Evolutionary conservation across 2,113 vertebrate genomes (phyloP).

Genomic region (Myrmecobius fasciatus): DNA sequence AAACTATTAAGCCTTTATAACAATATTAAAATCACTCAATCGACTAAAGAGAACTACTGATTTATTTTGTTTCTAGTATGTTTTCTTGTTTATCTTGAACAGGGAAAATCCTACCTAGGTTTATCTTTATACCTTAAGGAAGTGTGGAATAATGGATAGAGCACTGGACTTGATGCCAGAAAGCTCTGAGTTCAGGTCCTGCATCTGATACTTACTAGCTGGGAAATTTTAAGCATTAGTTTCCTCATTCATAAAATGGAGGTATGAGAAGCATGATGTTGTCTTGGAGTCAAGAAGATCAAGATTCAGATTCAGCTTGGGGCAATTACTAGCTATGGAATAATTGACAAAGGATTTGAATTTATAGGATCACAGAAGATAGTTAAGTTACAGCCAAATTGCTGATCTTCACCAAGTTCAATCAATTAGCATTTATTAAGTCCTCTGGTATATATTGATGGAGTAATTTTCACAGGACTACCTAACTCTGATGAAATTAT

Average conservation of each 20-base stretch:
- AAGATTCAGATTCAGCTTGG: background rate
- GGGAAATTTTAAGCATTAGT: conserved; percentile 24
- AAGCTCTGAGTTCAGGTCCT: conserved; percentile 43
- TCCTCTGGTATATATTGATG: background rate
- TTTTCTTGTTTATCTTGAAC: conserved; percentile 42
- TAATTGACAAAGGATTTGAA: background rate
- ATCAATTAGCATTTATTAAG: background rate
- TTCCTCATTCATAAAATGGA: conserved; percentile 14
- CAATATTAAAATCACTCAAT: conserved; percentile 34
- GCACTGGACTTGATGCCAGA: conserved; percentile 21
- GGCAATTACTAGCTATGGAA: background rate
- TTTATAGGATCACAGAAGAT: background rate
- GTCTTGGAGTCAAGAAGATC: background rate
- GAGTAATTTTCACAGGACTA: background rate
- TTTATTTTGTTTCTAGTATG: background rate
- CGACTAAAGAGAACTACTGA: conserved; percentile 9
- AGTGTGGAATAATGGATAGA: conserved; percentile 22
- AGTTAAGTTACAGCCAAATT: background rate
- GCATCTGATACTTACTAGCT: conserved; percentile 1
- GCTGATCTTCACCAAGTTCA: background rate
- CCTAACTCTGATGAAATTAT: background rate
- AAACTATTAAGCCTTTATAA: conserved; percentile 37
- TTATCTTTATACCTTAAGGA: background rate
- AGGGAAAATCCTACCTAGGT: background rate
- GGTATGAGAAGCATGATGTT: background rate